phyloP scores from a whole-genome alignment of 2,888 invertebrate species.

The Macrosiphum euphorbiae region DNA sequence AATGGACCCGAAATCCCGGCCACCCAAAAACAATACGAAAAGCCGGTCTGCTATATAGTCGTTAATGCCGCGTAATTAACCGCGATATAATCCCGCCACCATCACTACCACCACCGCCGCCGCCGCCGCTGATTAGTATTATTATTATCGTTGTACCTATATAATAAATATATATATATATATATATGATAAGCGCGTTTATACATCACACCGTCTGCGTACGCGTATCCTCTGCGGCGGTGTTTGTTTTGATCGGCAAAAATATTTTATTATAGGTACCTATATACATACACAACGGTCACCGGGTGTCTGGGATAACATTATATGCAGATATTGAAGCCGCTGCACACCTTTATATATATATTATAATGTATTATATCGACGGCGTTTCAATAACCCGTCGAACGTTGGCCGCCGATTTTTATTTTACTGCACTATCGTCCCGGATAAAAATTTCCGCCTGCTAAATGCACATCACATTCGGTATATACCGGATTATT shows the following conservation, averaged over 20 bases:
- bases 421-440: background rate
- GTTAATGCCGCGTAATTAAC: conserved; percentile 63
- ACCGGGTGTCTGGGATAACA: background rate
- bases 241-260: conserved; percentile 18
- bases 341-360: background rate
- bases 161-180: background rate
- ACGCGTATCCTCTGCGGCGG: background rate
- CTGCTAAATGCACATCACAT: background rate
- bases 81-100: conserved; percentile 54
- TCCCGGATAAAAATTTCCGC: background rate
- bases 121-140: conserved; percentile 16
- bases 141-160: background rate
- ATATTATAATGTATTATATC: background rate
- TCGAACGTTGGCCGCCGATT: background rate
- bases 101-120: background rate
- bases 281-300: background rate
- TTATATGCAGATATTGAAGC: background rate
- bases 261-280: background rate
- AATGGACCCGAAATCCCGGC: conserved; percentile 50
- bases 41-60: conserved; percentile 35
- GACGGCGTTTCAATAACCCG: background rate
- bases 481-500: background rate
- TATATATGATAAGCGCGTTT: background rate
- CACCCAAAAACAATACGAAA: conserved; percentile 57
- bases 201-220: background rate